A percentile compares a stretch with the other conserved stretches of the same genome.
phyloP scores from a whole-genome alignment of 2,888 invertebrate genomes.

The Amitus sp. region DNA sequence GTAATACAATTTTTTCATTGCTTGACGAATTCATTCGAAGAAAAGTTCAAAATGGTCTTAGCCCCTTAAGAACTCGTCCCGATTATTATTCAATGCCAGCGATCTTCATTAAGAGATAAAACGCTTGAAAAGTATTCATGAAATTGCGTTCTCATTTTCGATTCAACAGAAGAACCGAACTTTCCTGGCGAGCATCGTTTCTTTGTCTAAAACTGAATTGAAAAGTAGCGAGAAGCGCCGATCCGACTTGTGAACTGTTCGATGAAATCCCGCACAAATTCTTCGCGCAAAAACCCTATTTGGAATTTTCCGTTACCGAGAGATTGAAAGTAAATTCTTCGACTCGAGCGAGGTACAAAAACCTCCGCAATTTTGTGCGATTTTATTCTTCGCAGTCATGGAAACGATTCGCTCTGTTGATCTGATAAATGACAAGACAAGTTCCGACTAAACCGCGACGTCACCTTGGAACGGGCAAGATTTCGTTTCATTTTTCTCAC shows the following conservation, averaged over 20 bases:
- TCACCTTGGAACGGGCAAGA: background rate
- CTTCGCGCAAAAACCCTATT: background rate
- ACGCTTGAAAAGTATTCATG: background rate
- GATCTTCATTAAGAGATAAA: slow-evolving; percentile 4
- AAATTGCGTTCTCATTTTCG: background rate
- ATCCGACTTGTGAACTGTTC: background rate
- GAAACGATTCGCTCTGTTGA: background rate
- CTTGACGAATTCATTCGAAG: background rate
- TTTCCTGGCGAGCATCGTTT: background rate
- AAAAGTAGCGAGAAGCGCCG: background rate
- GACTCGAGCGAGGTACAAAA: background rate
- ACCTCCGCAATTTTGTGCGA: background rate
- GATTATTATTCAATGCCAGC: background rate
- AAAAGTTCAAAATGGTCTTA: background rate
- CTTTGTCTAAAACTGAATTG: background rate
- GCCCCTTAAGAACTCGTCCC: background rate
- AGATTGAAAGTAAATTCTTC: background rate
- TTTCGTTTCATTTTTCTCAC: background rate
- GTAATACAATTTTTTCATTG: background rate
- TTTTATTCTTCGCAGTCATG: background rate
- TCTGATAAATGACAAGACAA: too few species aligned
- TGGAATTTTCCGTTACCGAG: background rate
- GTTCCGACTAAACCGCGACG: background rate
- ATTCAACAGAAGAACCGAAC: background rate
- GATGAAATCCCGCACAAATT: background rate